Percentiles rank a stretch among this genome's conserved stretches.
Evolutionary conservation across 2,888 invertebrate genomes (phyloP).

Genomic region (Heteromyza rotundicornis): DNA sequence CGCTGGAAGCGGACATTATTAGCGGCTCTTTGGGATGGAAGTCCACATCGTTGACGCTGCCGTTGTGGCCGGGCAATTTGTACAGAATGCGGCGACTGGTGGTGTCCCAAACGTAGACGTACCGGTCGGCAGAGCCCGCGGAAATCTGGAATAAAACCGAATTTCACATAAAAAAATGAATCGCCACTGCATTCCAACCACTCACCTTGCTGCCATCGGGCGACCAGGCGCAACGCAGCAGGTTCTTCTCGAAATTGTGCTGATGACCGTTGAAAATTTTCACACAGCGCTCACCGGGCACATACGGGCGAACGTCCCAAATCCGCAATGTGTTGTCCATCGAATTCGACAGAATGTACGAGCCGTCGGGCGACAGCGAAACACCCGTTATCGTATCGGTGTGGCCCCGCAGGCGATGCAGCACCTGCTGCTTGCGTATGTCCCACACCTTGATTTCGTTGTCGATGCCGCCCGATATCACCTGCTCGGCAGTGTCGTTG

Average conservation of each 20-base stretch:
- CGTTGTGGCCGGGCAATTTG: constrained; percentile 97
- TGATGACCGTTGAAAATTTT: constrained; percentile 92
- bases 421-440: constrained; percentile 77
- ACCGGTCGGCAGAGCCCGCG: constrained; percentile 94
- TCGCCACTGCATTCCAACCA: not conserved
- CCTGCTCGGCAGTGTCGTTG: constrained; percentile 94
- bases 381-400: constrained; percentile 94
- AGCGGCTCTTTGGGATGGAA: constrained; percentile 95
- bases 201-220: constrained; percentile 86
- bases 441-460: constrained; percentile 99
- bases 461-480: constrained; percentile 94
- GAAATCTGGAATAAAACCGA: constrained; percentile 63
- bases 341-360: constrained; percentile 90
- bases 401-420: constrained; percentile 89
- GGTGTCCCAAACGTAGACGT: constrained; percentile 97
- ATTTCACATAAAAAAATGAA: not conserved
- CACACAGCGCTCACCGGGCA: constrained; percentile 89
- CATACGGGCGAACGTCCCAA: constrained; percentile 97
- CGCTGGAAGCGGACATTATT: constrained; percentile 91
- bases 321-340: constrained; percentile 96
- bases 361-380: constrained; percentile 68
- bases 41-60: constrained; percentile 94
- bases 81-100: constrained; percentile 89
- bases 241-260: constrained; percentile 97
- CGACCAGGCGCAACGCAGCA: constrained; percentile 92